Percentiles rank a stretch among this genome's conserved stretches.
Evolutionary conservation across 2,888 invertebrate species (phyloP).

Genomic region (Microplitis manilae): DNA sequence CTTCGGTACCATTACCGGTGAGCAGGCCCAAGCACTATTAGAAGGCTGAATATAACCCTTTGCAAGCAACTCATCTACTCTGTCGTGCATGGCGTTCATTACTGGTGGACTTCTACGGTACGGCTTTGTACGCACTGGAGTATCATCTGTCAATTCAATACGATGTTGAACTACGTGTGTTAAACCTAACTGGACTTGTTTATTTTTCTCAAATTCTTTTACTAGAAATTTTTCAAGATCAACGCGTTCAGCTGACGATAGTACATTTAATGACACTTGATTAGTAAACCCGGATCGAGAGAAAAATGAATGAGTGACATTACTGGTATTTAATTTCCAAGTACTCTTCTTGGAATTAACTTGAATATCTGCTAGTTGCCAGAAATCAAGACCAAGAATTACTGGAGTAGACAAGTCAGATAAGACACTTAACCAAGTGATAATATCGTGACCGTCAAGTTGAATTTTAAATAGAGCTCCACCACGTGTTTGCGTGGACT

Average conservation of each 20-base stretch:
- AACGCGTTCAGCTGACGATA: not conserved
- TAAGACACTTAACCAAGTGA: not conserved
- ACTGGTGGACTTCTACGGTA: conserved; percentile 30
- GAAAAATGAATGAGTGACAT: not conserved
- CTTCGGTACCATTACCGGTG: conserved; percentile 38
- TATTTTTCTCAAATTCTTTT: conserved; percentile 33
- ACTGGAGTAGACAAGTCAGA: not conserved
- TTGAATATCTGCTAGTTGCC: no score
- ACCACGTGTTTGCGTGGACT: no score
- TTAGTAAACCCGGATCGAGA: not conserved
- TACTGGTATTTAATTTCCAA: not conserved
- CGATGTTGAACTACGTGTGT: conserved; percentile 36
- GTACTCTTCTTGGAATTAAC: no score
- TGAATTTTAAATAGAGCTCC: no score
- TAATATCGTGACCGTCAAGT: no score
- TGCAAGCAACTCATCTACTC: conserved; percentile 33
- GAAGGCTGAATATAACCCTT: conserved; percentile 35
- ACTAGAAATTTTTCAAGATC: conserved; percentile 27
- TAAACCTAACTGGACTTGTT: conserved; percentile 25
- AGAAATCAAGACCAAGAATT: not conserved
- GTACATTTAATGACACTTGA: not conserved
- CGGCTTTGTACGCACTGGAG: conserved; percentile 34
- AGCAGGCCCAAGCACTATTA: conserved; percentile 43
- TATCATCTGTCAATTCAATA: conserved; percentile 35
- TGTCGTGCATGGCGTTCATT: conserved; percentile 30